Conservation (phyloP, 2,888 invertebrate species). For the Dryadula phaetusa region DNA sequence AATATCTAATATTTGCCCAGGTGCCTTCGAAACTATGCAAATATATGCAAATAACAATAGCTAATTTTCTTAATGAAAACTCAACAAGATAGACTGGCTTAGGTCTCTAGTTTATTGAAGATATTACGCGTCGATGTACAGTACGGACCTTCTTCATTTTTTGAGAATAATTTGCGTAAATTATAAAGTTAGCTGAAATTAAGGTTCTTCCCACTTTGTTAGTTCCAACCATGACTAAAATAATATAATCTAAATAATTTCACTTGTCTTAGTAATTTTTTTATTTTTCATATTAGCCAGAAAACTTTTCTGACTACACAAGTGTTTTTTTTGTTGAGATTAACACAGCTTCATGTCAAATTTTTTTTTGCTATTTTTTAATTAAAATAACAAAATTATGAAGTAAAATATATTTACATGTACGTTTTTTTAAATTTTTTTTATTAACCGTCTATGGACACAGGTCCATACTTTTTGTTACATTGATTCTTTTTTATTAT, state of each 20-base stretch:
- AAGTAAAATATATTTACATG: no score
- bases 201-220: not conserved
- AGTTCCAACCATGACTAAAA: not conserved
- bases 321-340: no score
- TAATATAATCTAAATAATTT: not conserved
- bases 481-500: no score
- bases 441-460: no score
- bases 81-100: constrained; percentile 21
- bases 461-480: no score
- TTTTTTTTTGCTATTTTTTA: no score
- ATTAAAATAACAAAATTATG: no score
- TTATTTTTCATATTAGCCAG: no score
- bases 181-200: not conserved
- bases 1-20: constrained; percentile 43
- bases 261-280: no score
- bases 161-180: constrained; percentile 16
- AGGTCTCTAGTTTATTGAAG: not conserved
- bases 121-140: not conserved
- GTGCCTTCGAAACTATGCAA: constrained; percentile 44
- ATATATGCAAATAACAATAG: constrained; percentile 46
- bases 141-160: not conserved
- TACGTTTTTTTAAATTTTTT: no score
- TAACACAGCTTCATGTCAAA: no score
- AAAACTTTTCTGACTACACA: no score
- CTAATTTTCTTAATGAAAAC: constrained; percentile 48